Evolutionary conservation across 1,140 invertebrate genomes (phyloP), one percentile per base, ranked within the genome.

Genomic region (Drosophila truncata): DNA sequence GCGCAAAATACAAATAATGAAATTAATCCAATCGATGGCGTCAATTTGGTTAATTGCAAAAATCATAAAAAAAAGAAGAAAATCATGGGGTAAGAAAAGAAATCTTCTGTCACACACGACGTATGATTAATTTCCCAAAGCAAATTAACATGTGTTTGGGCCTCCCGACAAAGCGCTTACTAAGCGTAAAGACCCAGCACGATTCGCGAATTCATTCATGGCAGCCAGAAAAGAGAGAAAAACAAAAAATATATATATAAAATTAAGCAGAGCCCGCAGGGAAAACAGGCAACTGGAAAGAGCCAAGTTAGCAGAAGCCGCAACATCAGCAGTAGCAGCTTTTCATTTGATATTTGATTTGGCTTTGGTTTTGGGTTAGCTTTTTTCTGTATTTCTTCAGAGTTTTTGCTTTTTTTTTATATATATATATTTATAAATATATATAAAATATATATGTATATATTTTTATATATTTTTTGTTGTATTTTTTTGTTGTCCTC

Each of bases 61-160:
- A 18, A 5, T n/a, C 1, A 29, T 11, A 29, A 10, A 1, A 11
- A n/a, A 49, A 27, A 10, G 8, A n/a, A 16, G 23, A 13, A 29
- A 31, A 18, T 13, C 25, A 39, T 31, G 33, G 20, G 37, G 16
- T 6, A 10, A 8, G 31, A 81, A 86, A 82, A 75, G 62, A 73
- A 57, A 74, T 84, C 70, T 58, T 78, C 74, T 78, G 81, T 83
- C 80, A 75, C 80, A 83, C 80, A 31, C 73, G 80, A 69, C 80
- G 80, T 69, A 82, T 66, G 65, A 63, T 70, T 70, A 67, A 67
- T 70, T 70, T 70, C 63, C 66, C 62, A 69, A 54, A 13, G 39
- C 66, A 39, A 90, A 88, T 84, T 75, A 88, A 88, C 84, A 88
- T 90, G 69, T 88, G 85, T 88, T 78, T 67, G 52, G 14, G 33